phyloP scores from a whole-genome alignment of 2,113 vertebrate species.

The Urocolius indicus region DNA sequence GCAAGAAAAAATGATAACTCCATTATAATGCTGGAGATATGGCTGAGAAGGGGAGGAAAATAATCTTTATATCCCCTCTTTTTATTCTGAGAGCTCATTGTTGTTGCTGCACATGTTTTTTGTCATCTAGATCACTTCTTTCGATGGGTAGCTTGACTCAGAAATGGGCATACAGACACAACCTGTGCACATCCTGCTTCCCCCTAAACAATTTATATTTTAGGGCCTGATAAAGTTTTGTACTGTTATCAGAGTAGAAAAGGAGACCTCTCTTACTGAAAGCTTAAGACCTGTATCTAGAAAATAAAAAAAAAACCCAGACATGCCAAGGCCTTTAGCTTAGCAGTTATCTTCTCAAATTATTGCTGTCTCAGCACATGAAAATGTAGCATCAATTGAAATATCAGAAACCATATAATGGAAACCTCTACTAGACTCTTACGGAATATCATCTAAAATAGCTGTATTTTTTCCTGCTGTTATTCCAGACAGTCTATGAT shows the following conservation, averaged over 20 bases:
- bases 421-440: not conserved
- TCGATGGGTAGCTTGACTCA: not conserved
- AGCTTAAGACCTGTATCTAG: not conserved
- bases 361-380: not conserved
- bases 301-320: not conserved
- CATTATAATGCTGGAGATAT: not conserved
- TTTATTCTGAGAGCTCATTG: not conserved
- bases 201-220: not conserved
- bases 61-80: not conserved
- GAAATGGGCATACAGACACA: not conserved
- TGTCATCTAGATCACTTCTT: not conserved
- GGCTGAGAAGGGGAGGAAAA: not conserved
- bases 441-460: not conserved
- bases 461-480: not conserved
- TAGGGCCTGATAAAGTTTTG: not conserved
- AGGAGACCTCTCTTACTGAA: not conserved
- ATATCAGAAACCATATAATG: not conserved
- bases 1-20: not conserved
- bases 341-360: not conserved
- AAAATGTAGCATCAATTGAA: not conserved
- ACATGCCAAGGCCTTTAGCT: not conserved
- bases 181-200: fast-evolving
- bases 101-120: not conserved
- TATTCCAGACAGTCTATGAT: not conserved
- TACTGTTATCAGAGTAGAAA: not conserved